Base-by-base conservation (phyloP, 2,113 vertebrate genomes). In the Cynoglossus semilaevis region DNA sequence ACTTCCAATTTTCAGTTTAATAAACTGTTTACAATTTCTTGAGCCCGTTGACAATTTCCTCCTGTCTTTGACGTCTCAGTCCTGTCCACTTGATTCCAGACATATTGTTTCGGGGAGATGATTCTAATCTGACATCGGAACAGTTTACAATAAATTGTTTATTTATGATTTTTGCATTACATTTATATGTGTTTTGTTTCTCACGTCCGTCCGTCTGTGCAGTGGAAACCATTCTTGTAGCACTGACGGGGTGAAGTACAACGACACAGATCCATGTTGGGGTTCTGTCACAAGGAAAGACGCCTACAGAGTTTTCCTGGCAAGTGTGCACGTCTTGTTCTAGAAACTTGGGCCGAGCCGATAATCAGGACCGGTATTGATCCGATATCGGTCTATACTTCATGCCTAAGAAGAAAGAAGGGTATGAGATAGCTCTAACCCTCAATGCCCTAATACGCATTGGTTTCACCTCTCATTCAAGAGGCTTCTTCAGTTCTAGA, bases 221-320 rank as follows among this genome's bases (percentile, higher is more conserved):
- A 93, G 91, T 18, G 91, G 92, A 61, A 96, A 98, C 48, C 93
- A 94, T 76, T 96, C 95, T 12, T 96, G 94, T 65, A 92, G 85
- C 0, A 86, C 93, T 37, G 93, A 92, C 58, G 87, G 89, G 55
- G 73, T 89, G 54, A 95, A 91, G 79, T 91, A 93, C 85, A 97
- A 96, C 0, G 96, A 99, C 57, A 97, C 95, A 0, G 96, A 98
- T 36, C 78, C 67, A 1, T 99, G 97, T 88, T 99, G 97, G 97
- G 96, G 96, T 1, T 82, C 92, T 0, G 89, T 99, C 61, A 91
- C 89, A 0, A 87, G 96, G 9, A 92, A 92, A 60, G 93, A 97
- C 40, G 94, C 94, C 7, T 99, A 99, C 90, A 90, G 93, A n/a
- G 92, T 97, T 41, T 99, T 97, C 58, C 72, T 99, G 94, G 97